Percentiles rank a stretch among this genome's conserved stretches.
phyloP scores from a whole-genome alignment of 2,888 invertebrate species.

The Acleris emargana region DNA sequence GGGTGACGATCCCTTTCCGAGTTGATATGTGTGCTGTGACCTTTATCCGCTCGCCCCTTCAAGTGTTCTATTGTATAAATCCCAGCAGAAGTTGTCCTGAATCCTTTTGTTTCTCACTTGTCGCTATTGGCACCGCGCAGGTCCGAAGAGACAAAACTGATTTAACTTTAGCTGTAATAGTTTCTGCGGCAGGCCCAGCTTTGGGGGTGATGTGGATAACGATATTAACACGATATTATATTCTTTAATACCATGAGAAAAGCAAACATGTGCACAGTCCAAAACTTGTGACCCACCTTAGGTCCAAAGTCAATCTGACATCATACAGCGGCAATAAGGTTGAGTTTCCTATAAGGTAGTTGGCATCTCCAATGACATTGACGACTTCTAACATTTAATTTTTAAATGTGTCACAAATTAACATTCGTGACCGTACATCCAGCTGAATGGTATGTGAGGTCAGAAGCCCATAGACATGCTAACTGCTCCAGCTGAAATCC shows the following conservation, averaged over 20 bases:
- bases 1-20: too few relatives aligned
- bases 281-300: too few relatives aligned
- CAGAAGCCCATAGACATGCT: too few relatives aligned
- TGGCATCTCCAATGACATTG: neutral
- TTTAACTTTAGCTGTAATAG: slow-evolving; percentile 71
- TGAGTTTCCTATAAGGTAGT: neutral
- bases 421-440: too few relatives aligned
- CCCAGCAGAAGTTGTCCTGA: neutral
- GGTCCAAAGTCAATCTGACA: too few relatives aligned
- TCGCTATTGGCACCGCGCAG: slow-evolving; percentile 20
- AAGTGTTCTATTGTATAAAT: neutral
- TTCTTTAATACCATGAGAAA: neutral
- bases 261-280: neutral
- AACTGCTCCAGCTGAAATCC: too few relatives aligned
- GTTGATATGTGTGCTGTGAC: too few relatives aligned
- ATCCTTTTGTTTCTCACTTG: slow-evolving; percentile 40
- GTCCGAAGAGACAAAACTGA: slow-evolving; percentile 61
- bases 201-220: slow-evolving; percentile 36
- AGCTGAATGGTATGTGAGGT: too few relatives aligned
- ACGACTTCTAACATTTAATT: too few relatives aligned
- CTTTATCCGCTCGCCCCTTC: too few relatives aligned
- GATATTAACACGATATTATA: slow-evolving; percentile 38
- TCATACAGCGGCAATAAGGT: too few relatives aligned
- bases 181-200: slow-evolving; percentile 58
- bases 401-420: too few relatives aligned